Conservation (phyloP, 1,140 invertebrate genomes). For the Aplysia californica region DNA sequence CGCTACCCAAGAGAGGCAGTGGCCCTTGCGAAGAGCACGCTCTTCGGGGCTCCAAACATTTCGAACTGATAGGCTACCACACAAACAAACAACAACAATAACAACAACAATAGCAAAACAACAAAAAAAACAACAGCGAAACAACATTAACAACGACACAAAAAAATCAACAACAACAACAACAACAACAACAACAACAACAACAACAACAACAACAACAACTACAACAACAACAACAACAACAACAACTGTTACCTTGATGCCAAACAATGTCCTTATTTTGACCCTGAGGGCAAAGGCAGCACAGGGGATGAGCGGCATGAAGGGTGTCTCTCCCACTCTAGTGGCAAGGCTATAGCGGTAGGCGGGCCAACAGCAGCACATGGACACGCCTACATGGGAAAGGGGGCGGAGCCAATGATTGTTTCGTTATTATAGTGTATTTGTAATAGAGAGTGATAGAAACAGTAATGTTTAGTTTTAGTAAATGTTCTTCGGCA, state of each 20-base stretch:
- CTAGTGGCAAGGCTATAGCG: constrained; percentile 43
- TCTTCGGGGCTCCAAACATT: too few relatives aligned
- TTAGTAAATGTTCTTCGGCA: too few relatives aligned
- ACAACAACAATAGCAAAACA: too few relatives aligned
- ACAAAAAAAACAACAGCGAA: background rate
- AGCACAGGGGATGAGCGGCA: constrained; percentile 50
- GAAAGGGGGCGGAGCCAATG: background rate
- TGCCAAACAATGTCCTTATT: constrained; percentile 45
- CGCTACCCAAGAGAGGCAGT: too few relatives aligned
- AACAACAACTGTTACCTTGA: constrained; percentile 39
- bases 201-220: background rate
- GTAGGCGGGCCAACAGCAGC: constrained; percentile 48
- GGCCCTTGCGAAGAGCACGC: too few relatives aligned
- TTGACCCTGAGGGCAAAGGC: constrained; percentile 49
- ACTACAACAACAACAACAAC: background rate
- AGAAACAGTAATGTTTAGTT: too few relatives aligned
- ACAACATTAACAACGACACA: background rate
- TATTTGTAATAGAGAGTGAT: too few relatives aligned
- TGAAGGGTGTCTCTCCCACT: constrained; percentile 50
- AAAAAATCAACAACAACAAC: too few relatives aligned
- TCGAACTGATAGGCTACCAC: too few relatives aligned
- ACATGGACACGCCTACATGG: constrained; percentile 33
- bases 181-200: too few relatives aligned
- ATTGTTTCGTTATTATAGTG: too few relatives aligned
- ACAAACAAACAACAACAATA: too few relatives aligned